Percentiles rank a stretch among this genome's conserved stretches.
Conservation (phyloP, 2,113 vertebrate species). For the Nesoenas mayeri region DNA sequence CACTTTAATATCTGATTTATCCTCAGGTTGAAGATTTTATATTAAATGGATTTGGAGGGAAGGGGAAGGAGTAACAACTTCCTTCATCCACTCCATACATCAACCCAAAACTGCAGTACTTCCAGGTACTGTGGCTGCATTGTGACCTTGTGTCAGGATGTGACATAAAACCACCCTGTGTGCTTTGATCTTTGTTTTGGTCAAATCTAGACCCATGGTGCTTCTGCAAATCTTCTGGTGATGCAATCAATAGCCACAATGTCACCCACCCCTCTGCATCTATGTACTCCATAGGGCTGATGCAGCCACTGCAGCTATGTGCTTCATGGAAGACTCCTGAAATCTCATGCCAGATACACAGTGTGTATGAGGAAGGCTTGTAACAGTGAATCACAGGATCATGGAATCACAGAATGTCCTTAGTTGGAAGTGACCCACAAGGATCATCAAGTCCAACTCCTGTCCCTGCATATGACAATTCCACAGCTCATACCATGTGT, state of each 20-base stretch:
- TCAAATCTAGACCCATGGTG: neutral
- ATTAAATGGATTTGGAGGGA: neutral
- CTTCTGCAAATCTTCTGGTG: neutral
- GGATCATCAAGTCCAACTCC: too few species aligned
- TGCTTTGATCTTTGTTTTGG: neutral
- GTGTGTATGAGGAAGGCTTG: neutral
- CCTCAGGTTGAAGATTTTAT: neutral
- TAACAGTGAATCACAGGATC: neutral
- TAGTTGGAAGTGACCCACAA: too few species aligned
- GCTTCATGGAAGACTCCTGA: neutral
- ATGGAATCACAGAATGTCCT: too few species aligned
- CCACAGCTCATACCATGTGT: too few species aligned
- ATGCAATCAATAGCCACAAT: neutral
- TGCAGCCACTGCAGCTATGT: neutral
- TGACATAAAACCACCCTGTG: neutral
- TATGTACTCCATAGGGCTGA: rapidly evolving
- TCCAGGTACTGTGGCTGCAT: neutral
- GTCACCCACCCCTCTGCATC: rapidly evolving
- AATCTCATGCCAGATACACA: neutral
- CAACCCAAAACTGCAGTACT: neutral
- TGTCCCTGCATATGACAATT: too few species aligned
- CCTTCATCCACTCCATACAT: neutral
- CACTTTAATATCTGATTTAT: neutral
- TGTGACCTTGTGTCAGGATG: rapidly evolving
- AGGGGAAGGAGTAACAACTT: neutral